These are phyloP conservation scores for Psophia crepitans DNA, from an alignment of 2,113 vertebrate genomes.

Conservation along the genomic window DNA sequence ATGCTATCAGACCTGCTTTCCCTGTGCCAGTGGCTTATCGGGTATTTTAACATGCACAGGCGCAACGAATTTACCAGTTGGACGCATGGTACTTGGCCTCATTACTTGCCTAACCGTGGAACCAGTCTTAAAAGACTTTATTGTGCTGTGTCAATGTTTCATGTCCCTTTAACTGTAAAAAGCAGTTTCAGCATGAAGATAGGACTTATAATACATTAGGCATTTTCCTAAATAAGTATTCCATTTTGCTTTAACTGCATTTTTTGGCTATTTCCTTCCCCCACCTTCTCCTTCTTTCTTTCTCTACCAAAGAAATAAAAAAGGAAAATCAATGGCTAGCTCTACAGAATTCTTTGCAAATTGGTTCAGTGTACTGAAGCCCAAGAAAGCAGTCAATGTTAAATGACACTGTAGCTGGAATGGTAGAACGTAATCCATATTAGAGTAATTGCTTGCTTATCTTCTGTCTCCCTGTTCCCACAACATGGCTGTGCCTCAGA, in stretches of 20 bases:
- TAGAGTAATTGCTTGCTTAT: not conserved
- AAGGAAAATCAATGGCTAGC: not conserved
- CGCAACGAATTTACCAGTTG: not conserved
- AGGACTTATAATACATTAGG: not conserved
- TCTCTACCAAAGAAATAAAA: not conserved
- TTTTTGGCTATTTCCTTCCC: not conserved
- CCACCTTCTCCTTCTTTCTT: not conserved
- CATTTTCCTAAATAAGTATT: not conserved
- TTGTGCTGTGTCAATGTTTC: not conserved
- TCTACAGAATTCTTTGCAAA: not conserved
- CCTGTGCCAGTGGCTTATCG: not conserved
- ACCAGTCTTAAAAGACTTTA: not conserved
- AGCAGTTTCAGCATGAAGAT: not conserved
- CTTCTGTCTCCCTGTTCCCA: not conserved
- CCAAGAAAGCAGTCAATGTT: not conserved
- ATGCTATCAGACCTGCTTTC: conserved; percentile 1
- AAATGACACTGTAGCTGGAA: not conserved
- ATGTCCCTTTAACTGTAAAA: not conserved
- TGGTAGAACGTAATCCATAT: not conserved
- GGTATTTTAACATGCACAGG: conserved; percentile 13
- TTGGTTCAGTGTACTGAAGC: not conserved
- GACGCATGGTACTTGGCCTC: not conserved
- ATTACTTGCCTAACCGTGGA: not conserved
- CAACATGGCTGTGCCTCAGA: not conserved
- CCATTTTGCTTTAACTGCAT: not conserved